These are phyloP conservation scores for Rosalia funebris DNA, from an alignment of 2,888 invertebrate species.

Conservation along the genomic window DNA sequence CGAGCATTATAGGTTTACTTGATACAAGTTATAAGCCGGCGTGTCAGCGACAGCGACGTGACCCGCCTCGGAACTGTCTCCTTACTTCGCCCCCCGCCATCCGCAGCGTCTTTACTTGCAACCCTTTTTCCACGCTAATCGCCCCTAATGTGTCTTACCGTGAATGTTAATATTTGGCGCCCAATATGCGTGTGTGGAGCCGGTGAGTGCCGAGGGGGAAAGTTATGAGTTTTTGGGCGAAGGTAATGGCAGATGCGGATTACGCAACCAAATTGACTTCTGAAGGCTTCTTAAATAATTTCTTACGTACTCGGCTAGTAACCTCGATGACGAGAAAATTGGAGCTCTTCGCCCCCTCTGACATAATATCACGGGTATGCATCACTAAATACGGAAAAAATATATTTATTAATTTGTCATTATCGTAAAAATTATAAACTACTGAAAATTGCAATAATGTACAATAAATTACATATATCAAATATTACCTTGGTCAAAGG, in stretches of 20 bases:
- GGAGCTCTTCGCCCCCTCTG: no score
- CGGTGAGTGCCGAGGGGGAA: neutral
- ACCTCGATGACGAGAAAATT: neutral
- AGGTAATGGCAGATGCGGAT: constrained; percentile 5
- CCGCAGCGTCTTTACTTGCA: constrained; percentile 44
- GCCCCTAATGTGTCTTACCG: constrained; percentile 45
- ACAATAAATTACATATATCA: no score
- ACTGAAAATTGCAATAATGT: no score
- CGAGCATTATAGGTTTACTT: constrained; percentile 59
- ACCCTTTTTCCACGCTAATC: constrained; percentile 54
- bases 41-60: constrained; percentile 59
- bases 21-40: constrained; percentile 62
- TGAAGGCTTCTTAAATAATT: neutral
- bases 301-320: neutral
- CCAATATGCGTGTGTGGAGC: constrained; percentile 36
- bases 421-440: no score
- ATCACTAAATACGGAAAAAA: no score
- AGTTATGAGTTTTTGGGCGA: constrained; percentile 12
- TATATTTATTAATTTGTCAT: no score
- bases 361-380: no score
- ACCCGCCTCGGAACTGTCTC: constrained; percentile 57
- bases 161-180: constrained; percentile 47
- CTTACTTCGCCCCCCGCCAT: constrained; percentile 45
- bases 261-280: constrained; percentile 5
- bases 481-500: no score